Evolutionary conservation across 2,888 invertebrate species (phyloP).

Genomic region (Hemithea aestivaria): DNA sequence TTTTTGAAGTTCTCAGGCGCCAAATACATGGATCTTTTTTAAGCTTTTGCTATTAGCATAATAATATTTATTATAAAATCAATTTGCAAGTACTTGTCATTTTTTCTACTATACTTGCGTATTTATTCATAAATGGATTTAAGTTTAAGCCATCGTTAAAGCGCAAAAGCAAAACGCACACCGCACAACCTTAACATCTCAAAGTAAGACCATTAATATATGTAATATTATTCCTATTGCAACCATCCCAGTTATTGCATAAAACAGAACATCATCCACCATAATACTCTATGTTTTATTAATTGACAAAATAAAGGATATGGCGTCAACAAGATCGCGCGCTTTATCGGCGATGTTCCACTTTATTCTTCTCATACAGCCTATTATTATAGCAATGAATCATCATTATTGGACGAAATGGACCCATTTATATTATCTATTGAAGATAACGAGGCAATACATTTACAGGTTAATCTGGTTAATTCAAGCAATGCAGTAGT

Average conservation of each 20-base stretch:
- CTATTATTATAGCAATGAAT: conserved; percentile 35
- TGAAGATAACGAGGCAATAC: conserved; percentile 16
- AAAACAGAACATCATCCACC: background rate
- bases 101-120: no score
- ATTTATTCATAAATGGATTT: no score
- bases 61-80: no score
- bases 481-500: conserved; percentile 4
- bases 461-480: conserved; percentile 11
- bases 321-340: conserved; percentile 29
- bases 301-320: conserved; percentile 43
- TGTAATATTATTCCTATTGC: no score
- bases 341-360: conserved; percentile 40
- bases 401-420: conserved; percentile 32
- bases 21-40: no score
- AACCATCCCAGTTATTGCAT: background rate
- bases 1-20: no score
- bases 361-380: conserved; percentile 36
- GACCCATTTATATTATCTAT: conserved; percentile 23
- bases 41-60: no score
- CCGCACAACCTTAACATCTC: no score
- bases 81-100: no score
- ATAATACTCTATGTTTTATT: conserved; percentile 25
- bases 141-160: no score
- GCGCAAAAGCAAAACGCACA: no score
- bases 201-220: no score